Percentiles rank a stretch among this genome's conserved stretches.
Conservation (phyloP, 2,797 vertebrate species). For the Chelmon rostratus region DNA sequence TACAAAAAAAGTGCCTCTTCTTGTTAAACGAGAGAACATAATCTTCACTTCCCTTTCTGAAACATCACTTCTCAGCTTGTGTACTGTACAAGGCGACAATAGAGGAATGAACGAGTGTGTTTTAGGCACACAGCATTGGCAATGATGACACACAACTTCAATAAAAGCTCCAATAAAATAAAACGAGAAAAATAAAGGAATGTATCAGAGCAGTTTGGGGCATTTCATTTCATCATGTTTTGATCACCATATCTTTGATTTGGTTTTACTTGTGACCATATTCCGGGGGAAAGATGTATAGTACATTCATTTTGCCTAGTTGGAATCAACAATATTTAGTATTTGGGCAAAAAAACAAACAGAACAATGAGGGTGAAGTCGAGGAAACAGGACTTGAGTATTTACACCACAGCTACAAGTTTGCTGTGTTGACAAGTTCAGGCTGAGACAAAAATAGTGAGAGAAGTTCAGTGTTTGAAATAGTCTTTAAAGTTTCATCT, state of each 20-base stretch:
- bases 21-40: constrained; percentile 29
- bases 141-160: constrained; percentile 37
- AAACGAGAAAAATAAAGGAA: constrained; percentile 28
- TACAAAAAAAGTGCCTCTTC: constrained; percentile 42
- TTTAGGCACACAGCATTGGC: constrained; percentile 70
- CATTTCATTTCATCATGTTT: constrained; percentile 10
- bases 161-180: constrained; percentile 44
- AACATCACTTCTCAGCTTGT: constrained; percentile 42
- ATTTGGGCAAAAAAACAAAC: constrained; percentile 31
- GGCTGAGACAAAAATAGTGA: constrained; percentile 11
- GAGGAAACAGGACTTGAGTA: constrained; percentile 32
- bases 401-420: constrained; percentile 60
- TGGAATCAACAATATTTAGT: constrained; percentile 18
- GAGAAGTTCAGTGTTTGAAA: neutral
- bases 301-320: constrained; percentile 76
- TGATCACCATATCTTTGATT: constrained; percentile 5
- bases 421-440: constrained; percentile 53
- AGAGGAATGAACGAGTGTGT: constrained; percentile 36
- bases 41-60: constrained; percentile 70
- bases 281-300: constrained; percentile 35
- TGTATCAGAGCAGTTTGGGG: neutral
- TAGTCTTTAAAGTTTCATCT: constrained; percentile 19
- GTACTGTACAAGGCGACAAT: constrained; percentile 64
- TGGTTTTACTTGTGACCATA: constrained; percentile 2
- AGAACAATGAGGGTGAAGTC: neutral